Evolutionary conservation across 2,888 invertebrate genomes (phyloP), one percentile per base, ranked within the genome.

Genomic region (Orthosia gracilis): DNA sequence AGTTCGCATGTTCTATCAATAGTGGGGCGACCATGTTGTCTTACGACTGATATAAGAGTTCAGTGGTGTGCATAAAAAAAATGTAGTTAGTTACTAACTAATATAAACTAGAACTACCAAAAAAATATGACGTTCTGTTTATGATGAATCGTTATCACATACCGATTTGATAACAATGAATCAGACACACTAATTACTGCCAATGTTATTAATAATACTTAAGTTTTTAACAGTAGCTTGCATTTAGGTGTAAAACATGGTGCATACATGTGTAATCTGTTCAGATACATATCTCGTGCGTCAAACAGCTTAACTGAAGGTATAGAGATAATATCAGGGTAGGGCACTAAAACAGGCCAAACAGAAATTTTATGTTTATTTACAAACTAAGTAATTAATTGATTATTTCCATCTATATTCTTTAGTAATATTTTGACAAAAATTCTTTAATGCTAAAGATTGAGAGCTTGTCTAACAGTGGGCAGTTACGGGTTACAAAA

Each of bases 261-360:
- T 78, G 57, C 40, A 71, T 52, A 57, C 47, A 76, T 40, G 40
- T 54, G 17, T 70, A 70, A 75, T 75, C 78, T 70, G 49, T 26
- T 23, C 40, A 54, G 5, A 31, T 49, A 40, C 3, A 45, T 18
- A 7, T 81, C 78, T 12, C 15, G 50, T 76, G 55, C 78, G 78
- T 78, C 76, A 78, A 50, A 23, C 23, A 55, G 65, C 74, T 77
- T 73, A 64, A 61, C 74, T 52, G 18, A 61, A 47, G 54, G 49
- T 23, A 50, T 21, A 45, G 1, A 49, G 65, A 80, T 80, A 21
- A 47, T 18, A 21, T 52, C 52, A 80, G 65, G 80, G 74, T 80
- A 40, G 80, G 65, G 74, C 75, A 26, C n/a, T 13, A 52, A 64
- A 74, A 66, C 73, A 74, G 23, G 50, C 13, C 65, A 66, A 31